Base-by-base conservation (phyloP, 1,140 invertebrate genomes). In the Drosophila funebris region DNA sequence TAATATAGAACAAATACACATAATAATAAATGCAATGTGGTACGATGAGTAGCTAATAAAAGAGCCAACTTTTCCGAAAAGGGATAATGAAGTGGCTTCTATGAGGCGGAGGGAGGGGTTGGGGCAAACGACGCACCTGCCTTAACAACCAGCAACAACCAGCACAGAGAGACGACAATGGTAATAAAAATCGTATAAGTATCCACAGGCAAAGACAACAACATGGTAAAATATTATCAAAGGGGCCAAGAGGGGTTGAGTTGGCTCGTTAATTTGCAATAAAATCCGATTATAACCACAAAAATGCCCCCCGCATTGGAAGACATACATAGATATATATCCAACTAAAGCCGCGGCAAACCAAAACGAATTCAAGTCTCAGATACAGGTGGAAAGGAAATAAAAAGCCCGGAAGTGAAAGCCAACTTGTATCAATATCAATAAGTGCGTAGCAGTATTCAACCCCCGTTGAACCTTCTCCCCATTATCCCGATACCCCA, bases 251-350 rank as follows among this genome's bases (percentile, higher is more conserved):
- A 54, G 37, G 27, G 31, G 31, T 29, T 20, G 60, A 50, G 68
- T 44, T 52, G 61, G 75, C 87, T 90, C 81, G 87, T 90, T 90
- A 90, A 90, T 90, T 90, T 90, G 87, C 87, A 90, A 90, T 90
- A 90, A 90, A 90, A 90, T 85, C 87, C 87, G 87, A 90, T 90
- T 90, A 90, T 90, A 90, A 87, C 87, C 87, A 90, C 87, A 90
- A 90, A 90, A 90, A 87, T 90, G 81, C 81, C 64, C 66, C 83
- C 82, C 68, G 29, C 29, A 36, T 36, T 78, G 71, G 58, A n/a
- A n/a, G n/a, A n/a, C n/a, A n/a, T n/a, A n/a, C n/a, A n/a, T n/a
- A 87, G 83, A 87, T 87, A 80, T 75, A 73, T 76, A 39, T 44
- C 33, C 41, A 36, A 44, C 33, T 14, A 14, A 50, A 31, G 36